phyloP scores from a whole-genome alignment of 2,888 invertebrate species.

The Lysandra coridon region DNA sequence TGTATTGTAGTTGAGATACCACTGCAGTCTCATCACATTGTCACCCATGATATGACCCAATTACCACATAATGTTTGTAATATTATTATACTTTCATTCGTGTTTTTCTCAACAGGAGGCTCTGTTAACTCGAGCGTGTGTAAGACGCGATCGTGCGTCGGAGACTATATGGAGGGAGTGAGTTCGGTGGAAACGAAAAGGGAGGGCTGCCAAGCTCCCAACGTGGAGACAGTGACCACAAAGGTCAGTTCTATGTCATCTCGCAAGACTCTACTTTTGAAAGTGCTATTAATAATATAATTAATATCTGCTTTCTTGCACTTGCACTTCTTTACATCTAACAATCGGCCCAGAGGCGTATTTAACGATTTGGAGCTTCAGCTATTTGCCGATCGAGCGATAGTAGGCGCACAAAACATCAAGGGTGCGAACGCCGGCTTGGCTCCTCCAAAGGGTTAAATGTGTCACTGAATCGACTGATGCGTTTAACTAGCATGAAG shows the following conservation, averaged over 20 bases:
- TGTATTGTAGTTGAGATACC: no score
- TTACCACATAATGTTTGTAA: not conserved
- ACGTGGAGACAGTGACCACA: not conserved
- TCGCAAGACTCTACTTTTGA: not conserved
- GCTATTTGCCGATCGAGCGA: not conserved
- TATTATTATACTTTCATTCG: not conserved
- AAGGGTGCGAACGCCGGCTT: no score
- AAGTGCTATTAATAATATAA: not conserved
- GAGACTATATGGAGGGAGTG: constrained; percentile 69
- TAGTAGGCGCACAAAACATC: no score
- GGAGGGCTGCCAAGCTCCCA: constrained; percentile 44
- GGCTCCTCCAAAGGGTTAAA: no score
- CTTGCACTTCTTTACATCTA: not conserved
- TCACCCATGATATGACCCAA: not conserved
- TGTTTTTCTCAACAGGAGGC: not conserved
- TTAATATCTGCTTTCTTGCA: not conserved
- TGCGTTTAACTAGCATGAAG: no score
- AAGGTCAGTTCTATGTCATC: not conserved
- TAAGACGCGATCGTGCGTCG: constrained; percentile 56
- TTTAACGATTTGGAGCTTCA: not conserved
- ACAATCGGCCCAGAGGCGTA: not conserved
- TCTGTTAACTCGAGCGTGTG: constrained; percentile 32
- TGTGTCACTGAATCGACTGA: no score
- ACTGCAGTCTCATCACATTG: not conserved
- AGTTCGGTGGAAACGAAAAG: constrained; percentile 56